Evolutionary conservation across 2,888 invertebrate species (phyloP), one percentile per base, ranked within the genome.

Genomic region (Nesidiocoris tenuis): DNA sequence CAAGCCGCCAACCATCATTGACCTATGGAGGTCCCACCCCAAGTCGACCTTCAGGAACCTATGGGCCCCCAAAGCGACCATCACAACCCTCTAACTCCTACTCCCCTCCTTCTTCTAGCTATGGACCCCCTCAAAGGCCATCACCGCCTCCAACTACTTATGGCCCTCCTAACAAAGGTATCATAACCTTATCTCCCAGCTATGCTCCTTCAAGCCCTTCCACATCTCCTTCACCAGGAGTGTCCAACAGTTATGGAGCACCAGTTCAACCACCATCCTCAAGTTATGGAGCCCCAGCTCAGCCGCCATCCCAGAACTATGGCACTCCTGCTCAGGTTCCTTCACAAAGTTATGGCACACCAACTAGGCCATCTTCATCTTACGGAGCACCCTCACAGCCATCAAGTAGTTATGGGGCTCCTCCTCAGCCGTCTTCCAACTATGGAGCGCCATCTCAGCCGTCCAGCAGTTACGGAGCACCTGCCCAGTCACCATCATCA

Each of bases 11-110:
- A 21, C 54, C 2, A 24, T 75, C 39, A 16, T 18, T 63, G 24
- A 21, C 54, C 3, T 66, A 66, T 18, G 25, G 25, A 5, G 66
- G 23, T 9, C 63, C 5, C 56, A 18, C 70, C 17, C 9, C 63
- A n/a, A 25, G 54, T 55, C 17, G 23, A 56, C 76, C 72, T 2
- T 77, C 76, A 0, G 79, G 74, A 82, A 68, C 82, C 82, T 59
- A 82, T 81, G 54, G 83, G 82, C 76, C 80, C 61, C 77, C 77
- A n/a, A 18, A 68, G 24, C 57, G 23, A 64, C 81, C 80, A 16
- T 79, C 80, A 18, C 54, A 77, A 21, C 77, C 71, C 7, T 77
- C 79, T 5, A 61, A 75, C 9, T 75, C 70, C 18, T 80, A 80
- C 24, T 77, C 78, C 2, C 77, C 76, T 12, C 79, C 79, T 54